These are phyloP conservation scores for Sebastes trivittatus DNA, from an alignment of 2,797 vertebrate genomes.

Conservation along the genomic window DNA sequence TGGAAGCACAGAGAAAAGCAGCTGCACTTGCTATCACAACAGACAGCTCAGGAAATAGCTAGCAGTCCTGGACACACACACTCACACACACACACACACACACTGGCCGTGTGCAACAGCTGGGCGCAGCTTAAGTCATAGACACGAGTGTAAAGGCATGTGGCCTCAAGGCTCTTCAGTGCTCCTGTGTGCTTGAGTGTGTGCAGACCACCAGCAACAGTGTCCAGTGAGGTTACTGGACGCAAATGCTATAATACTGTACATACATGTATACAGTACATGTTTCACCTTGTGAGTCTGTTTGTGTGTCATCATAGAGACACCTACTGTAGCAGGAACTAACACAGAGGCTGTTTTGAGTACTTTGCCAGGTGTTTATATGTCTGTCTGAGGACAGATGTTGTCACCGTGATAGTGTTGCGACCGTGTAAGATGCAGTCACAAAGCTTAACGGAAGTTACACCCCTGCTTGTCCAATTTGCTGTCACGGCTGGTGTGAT, in stretches of 20 bases:
- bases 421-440: no score
- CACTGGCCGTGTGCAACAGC: conserved; percentile 65
- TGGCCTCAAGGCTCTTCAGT: conserved; percentile 18
- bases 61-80: conserved; percentile 33
- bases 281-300: no score
- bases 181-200: conserved; percentile 19
- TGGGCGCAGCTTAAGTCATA: conserved; percentile 57
- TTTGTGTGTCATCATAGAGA: background rate
- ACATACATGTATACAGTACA: background rate
- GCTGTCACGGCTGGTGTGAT: no score
- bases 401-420: no score
- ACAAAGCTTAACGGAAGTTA: no score
- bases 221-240: background rate
- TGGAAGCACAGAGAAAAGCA: conserved; percentile 40
- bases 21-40: conserved; percentile 59
- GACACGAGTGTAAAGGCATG: conserved; percentile 62
- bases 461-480: no score
- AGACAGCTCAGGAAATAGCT: conserved; percentile 73
- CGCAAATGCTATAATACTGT: background rate
- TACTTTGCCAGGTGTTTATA: no score
- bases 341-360: no score
- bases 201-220: background rate
- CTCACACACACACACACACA: conserved; percentile 6
- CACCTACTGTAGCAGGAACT: background rate
- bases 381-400: no score